Base-by-base conservation (phyloP, 2,888 invertebrate genomes). In the Coenonympha arcania region DNA sequence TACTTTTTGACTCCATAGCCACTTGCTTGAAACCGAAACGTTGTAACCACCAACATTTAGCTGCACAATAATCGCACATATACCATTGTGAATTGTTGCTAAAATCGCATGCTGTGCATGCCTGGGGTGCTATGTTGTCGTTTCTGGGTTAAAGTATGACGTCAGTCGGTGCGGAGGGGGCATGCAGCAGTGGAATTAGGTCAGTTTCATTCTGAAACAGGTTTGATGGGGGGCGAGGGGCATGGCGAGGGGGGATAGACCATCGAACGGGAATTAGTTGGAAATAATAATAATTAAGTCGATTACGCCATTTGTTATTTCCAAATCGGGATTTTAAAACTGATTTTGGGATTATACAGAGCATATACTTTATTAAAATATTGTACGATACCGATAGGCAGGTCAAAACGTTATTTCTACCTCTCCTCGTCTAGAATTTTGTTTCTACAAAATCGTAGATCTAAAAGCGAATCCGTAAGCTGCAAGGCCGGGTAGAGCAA, bases 201-300 rank as follows among this genome's bases (percentile, higher is more conserved):
- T 87, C 88, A 88, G 87, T 88, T 89, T 89, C 89, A 89, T 89
- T 89, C 89, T 89, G 86, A 88, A 89, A 88, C 87, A 87, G 83
- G 82, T 75, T 75, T 61, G 68, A 65, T 48, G 63, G 52, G 59
- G 58, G 67, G 63, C 67, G 69, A 66, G 65, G 64, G 55, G 61
- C 24, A 13, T 19, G 11, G 39, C 5, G 4, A 55, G 65, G 62
- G 64, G 63, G 57, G 61, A 43, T 67, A 55, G 55, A 57, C 52
- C 62, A 68, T 71, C 71, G 71, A 75, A 78, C 65, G 66, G 62
- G 55, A 72, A 76, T 74, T 71, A 66, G 65, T 60, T 65, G 46
- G 49, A 55, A 55, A 47, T 55, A 52, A 55, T 52, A 45, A 26
- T 26, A 9, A 50, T 52, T 50, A 41, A 48, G 18, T 36, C 40